A percentile compares a stretch with the other conserved stretches of the same genome.
These are phyloP conservation scores for Cheirogaleus major DNA, from an alignment of 2,797 vertebrate species.

Conservation along the genomic window DNA sequence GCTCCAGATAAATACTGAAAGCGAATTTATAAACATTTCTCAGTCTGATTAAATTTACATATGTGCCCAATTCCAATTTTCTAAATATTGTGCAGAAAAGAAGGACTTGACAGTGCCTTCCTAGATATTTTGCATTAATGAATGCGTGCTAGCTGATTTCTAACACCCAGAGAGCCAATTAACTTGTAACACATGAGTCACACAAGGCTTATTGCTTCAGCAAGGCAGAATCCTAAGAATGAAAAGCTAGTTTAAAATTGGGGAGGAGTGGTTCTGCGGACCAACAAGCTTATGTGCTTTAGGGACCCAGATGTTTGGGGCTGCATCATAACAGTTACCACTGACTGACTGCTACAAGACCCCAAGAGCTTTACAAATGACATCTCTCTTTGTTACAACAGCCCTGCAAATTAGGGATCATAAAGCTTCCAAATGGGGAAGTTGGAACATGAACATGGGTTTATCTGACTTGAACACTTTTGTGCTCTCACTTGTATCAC, in stretches of 20 bases:
- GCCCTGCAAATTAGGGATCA: neutral
- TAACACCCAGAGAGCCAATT: neutral
- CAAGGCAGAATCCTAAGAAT: neutral
- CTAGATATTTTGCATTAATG: neutral
- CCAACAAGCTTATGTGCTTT: neutral
- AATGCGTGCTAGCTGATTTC: neutral
- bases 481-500: neutral
- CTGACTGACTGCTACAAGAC: neutral
- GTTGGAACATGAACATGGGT: neutral
- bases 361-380: neutral
- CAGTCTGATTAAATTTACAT: neutral
- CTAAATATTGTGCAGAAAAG: conserved; percentile 29
- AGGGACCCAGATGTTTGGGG: neutral
- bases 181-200: conserved; percentile 16
- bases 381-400: neutral
- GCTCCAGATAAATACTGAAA: conserved; percentile 28
- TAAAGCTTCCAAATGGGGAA: neutral
- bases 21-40: conserved; percentile 41
- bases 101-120: neutral
- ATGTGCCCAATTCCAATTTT: conserved; percentile 42
- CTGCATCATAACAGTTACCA: neutral
- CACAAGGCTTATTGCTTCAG: neutral
- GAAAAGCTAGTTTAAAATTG: neutral
- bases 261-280: neutral
- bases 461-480: neutral